phyloP scores from a whole-genome alignment of 2,797 vertebrate species.

The Sciaenops ocellatus region DNA sequence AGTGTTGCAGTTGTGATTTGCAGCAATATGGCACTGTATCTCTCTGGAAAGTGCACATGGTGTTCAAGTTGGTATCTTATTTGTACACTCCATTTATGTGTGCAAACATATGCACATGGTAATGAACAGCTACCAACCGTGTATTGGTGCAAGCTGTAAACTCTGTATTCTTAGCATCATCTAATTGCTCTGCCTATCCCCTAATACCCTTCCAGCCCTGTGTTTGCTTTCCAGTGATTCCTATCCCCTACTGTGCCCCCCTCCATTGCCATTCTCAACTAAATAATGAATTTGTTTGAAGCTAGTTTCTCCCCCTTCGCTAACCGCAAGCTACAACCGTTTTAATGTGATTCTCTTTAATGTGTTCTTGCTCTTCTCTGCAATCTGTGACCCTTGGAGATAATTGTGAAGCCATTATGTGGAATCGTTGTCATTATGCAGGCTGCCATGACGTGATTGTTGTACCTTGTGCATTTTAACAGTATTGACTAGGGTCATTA shows the following conservation, averaged over 20 bases:
- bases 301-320: slow-evolving; percentile 39
- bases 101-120: slow-evolving; percentile 8
- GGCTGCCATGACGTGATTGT: slow-evolving; percentile 40
- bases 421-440: slow-evolving; percentile 53
- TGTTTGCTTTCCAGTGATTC: slow-evolving; percentile 65
- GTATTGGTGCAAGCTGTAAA: slow-evolving; percentile 19
- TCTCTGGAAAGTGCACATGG: not conserved
- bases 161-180: slow-evolving; percentile 44
- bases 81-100: slow-evolving; percentile 26
- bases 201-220: slow-evolving; percentile 50
- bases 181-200: slow-evolving; percentile 48
- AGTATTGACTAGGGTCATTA: slow-evolving; percentile 10
- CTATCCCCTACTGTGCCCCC: slow-evolving; percentile 47
- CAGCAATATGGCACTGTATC: not conserved
- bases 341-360: slow-evolving; percentile 62
- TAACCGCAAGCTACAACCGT: slow-evolving; percentile 57
- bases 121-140: slow-evolving; percentile 19
- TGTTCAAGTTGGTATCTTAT: not conserved
- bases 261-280: slow-evolving; percentile 37
- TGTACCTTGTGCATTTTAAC: slow-evolving; percentile 33
- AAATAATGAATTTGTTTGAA: slow-evolving; percentile 73
- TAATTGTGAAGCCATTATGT: slow-evolving; percentile 64
- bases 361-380: slow-evolving; percentile 55
- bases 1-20: not conserved
- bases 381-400: slow-evolving; percentile 65